Base-by-base conservation (phyloP, 1,140 invertebrate genomes). In the Bemisia tabaci region DNA sequence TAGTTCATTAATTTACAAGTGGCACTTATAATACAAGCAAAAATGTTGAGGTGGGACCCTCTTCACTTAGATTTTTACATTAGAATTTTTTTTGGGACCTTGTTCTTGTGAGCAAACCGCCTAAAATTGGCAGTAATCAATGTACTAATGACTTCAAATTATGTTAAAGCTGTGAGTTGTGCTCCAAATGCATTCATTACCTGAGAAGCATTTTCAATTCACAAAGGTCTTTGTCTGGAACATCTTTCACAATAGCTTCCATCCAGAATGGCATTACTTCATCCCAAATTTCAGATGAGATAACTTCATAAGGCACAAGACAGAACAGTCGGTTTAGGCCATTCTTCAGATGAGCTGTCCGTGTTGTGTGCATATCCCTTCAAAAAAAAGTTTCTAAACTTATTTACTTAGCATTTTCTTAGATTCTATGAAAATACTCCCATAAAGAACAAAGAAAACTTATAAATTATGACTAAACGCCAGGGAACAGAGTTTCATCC, bases 201-300 rank as follows among this genome's bases (percentile, higher is more conserved):
- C 86, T 87, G 24, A 98, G 80, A 12, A 95, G 86, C 60, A 95
- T 89, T 80, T 96, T 95, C 9, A 99, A 77, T 74, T 98, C 94
- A 66, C 85, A 79, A 22, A 97, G 79, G 74, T 97, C 95, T 74
- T 95, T 89, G 76, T 95, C 89, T 0, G 92, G 90, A 2, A 98
- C 90, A 76, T 98, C 94, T 71, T 92, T 91, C 26, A 93, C 91
- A 70, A 99, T 94, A 0, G 94, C 91, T 80, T 98, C 94, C 86
- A 99, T 89, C 96, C 96, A 99, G 74, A 94, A 88, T 0, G 96
- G 95, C 91, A 98, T 98, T 12, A 98, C 92, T 75, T 91, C 89
- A 75, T 97, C 92, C 96, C 95, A 98, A 63, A 97, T 92, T 73
- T 97, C 91, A 65, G 92, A 85, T 1, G 91, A 94, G 67, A 99